Evolutionary conservation across 2,888 invertebrate genomes (phyloP).

Genomic region (Elmis aenea): DNA sequence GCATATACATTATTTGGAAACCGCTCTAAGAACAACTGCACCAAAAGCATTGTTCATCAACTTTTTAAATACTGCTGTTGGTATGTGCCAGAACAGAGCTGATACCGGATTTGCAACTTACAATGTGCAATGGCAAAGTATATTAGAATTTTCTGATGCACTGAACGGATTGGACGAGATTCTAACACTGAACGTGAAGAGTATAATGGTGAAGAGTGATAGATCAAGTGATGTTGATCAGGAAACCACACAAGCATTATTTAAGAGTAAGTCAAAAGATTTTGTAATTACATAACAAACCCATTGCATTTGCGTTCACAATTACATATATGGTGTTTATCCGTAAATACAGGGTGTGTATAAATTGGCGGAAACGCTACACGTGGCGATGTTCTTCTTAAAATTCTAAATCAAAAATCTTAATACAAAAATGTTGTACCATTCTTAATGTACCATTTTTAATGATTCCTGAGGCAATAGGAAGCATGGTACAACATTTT

Average conservation of each 20-base stretch:
- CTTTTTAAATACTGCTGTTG: slow-evolving; percentile 35
- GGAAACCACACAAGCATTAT: slow-evolving; percentile 37
- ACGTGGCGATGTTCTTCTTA: too few species aligned
- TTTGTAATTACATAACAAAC: background rate
- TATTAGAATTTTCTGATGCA: slow-evolving; percentile 34
- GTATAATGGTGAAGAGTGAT: slow-evolving; percentile 37
- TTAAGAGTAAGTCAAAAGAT: slow-evolving; percentile 37
- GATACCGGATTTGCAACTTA: slow-evolving; percentile 38
- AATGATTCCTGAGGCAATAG: too few species aligned
- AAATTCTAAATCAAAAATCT: too few species aligned
- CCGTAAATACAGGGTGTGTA: too few species aligned
- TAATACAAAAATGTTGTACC: too few species aligned
- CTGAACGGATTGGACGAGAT: slow-evolving; percentile 38
- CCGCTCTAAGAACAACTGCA: slow-evolving; percentile 36
- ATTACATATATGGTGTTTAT: background rate
- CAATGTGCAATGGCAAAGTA: slow-evolving; percentile 37
- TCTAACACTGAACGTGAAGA: slow-evolving; percentile 31
- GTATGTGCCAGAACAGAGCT: slow-evolving; percentile 33
- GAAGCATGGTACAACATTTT: too few species aligned
- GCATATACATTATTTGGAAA: slow-evolving; percentile 38
- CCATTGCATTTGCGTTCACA: background rate
- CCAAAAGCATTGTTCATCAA: slow-evolving; percentile 41
- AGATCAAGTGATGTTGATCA: slow-evolving; percentile 32
- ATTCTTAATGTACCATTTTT: too few species aligned
- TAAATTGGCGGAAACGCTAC: too few species aligned